phyloP scores from a whole-genome alignment of 2,888 invertebrate genomes.

The Pardosa pseudoannulata region DNA sequence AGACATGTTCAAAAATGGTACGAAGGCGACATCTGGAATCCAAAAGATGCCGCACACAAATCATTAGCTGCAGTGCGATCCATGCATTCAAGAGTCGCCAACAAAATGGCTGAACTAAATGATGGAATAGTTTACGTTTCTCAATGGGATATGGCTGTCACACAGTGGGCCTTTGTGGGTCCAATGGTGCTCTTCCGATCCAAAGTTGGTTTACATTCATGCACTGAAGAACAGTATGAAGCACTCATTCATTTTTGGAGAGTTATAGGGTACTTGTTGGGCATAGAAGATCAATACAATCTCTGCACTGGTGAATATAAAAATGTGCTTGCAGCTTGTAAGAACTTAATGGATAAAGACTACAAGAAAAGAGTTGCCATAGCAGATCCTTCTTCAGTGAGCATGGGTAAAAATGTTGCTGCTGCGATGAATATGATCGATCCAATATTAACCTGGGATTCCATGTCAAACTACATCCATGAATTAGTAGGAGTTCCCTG shows the following conservation, averaged over 20 bases:
- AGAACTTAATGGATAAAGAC: constrained; percentile 45
- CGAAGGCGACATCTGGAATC: constrained; percentile 81
- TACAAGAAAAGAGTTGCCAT: constrained; percentile 23
- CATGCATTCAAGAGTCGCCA: constrained; percentile 72
- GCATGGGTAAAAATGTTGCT: constrained; percentile 42
- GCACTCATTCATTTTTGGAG: constrained; percentile 90
- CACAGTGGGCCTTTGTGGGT: constrained; percentile 92
- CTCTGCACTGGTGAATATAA: constrained; percentile 65
- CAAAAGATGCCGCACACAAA: constrained; percentile 36
- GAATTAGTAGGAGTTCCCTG: constrained; percentile 46
- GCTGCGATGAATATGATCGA: constrained; percentile 36
- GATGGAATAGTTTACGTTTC: constrained; percentile 80
- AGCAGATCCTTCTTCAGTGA: constrained; percentile 33
- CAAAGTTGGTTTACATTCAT: constrained; percentile 81
- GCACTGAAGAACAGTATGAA: constrained; percentile 83
- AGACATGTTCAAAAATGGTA: constrained; percentile 89
- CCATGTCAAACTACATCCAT: constrained; percentile 38
- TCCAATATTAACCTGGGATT: constrained; percentile 29
- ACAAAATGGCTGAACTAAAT: constrained; percentile 50
- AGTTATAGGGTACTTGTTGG: constrained; percentile 87
- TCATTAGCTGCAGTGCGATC: constrained; percentile 38
- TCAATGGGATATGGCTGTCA: constrained; percentile 90
- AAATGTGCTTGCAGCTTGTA: constrained; percentile 44
- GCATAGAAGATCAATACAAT: constrained; percentile 83
- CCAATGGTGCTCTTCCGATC: constrained; percentile 82